A percentile compares a stretch with the other conserved stretches of the same genome.
Evolutionary conservation across 2,113 vertebrate species (phyloP).

Genomic region (Chloroceryle aenea): DNA sequence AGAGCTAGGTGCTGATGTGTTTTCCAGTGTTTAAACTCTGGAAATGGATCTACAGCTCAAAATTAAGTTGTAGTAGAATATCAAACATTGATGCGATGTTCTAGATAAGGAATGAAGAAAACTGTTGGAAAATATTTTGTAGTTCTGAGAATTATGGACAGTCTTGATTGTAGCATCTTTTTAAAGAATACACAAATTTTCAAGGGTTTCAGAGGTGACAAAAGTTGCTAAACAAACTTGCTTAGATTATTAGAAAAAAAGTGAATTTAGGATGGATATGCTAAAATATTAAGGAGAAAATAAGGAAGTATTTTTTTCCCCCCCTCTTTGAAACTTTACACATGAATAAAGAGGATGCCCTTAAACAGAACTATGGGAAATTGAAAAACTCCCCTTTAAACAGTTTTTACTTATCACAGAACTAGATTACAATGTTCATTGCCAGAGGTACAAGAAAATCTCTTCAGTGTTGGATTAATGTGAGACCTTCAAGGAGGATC

Average conservation of each 20-base stretch:
- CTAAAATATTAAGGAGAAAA: neutral
- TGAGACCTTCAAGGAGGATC: neutral
- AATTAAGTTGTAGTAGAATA: neutral
- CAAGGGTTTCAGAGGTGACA: neutral
- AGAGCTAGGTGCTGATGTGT: neutral
- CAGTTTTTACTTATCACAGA: neutral
- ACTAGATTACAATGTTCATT: neutral
- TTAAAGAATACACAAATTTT: neutral
- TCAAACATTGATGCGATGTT: neutral
- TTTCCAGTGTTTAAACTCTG: neutral
- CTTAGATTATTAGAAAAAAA: neutral
- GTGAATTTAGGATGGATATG: neutral
- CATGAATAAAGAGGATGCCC: neutral
- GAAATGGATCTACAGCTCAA: neutral
- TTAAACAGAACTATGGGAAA: neutral
- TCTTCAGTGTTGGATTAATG: neutral
- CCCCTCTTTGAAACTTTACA: neutral
- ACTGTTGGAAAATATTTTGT: neutral
- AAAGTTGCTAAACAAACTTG: neutral
- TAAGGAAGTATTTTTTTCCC: neutral
- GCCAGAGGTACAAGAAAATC: neutral
- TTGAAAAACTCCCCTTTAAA: neutral
- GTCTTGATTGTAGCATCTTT: neutral
- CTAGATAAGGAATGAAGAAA: neutral
- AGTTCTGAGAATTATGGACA: neutral